A percentile compares a stretch with the other conserved stretches of the same genome.
Conservation (phyloP, 2,888 invertebrate species). For the Troides oblongomaculatus region DNA sequence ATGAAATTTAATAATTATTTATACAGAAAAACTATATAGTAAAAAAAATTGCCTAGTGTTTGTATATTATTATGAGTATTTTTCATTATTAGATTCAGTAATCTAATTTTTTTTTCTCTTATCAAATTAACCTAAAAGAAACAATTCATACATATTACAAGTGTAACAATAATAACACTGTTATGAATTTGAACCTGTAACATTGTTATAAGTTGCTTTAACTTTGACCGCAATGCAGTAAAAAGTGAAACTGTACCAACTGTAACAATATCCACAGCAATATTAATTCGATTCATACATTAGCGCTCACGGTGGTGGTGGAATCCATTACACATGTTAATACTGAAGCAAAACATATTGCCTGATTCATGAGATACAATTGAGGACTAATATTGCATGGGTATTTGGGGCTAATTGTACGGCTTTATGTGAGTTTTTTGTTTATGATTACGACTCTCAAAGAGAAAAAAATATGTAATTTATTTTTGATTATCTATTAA, state of each 20-base stretch:
- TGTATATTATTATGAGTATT: too few relatives aligned
- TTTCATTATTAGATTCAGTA: too few relatives aligned
- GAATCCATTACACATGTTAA: slow-evolving; percentile 44
- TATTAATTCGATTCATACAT: slow-evolving; percentile 58
- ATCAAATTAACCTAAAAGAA: too few relatives aligned
- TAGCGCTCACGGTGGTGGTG: slow-evolving; percentile 62
- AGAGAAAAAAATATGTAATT: too few relatives aligned
- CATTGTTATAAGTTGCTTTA: slow-evolving; percentile 57
- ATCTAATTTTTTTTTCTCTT: too few relatives aligned
- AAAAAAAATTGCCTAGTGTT: too few relatives aligned
- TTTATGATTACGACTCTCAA: neutral
- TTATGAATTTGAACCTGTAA: slow-evolving; percentile 57
- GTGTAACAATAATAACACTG: neutral
- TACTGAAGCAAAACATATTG: slow-evolving; percentile 43
- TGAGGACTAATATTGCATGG: slow-evolving; percentile 76
- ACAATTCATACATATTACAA: neutral
- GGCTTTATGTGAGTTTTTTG: slow-evolving; percentile 30
- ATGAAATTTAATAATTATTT: neutral
- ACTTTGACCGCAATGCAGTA: slow-evolving; percentile 64
- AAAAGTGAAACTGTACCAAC: slow-evolving; percentile 42
- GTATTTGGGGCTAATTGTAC: slow-evolving; percentile 44
- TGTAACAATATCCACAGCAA: slow-evolving; percentile 69
- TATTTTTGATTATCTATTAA: neutral
- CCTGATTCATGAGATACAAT: slow-evolving; percentile 50
- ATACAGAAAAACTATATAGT: too few relatives aligned